These are phyloP conservation scores for Tolmerus cingulatus DNA, from an alignment of 2,888 invertebrate species.

Conservation along the genomic window DNA sequence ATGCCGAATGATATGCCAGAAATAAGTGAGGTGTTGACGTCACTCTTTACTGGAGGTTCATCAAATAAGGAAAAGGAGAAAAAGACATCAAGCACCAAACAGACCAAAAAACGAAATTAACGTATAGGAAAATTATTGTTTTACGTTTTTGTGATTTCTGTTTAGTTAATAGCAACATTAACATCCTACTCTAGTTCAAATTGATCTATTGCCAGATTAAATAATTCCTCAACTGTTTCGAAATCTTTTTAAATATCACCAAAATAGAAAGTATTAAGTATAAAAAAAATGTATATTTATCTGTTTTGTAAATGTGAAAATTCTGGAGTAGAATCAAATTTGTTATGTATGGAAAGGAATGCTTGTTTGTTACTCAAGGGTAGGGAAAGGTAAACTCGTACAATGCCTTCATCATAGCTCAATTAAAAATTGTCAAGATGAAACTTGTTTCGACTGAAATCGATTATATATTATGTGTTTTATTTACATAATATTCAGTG, in stretches of 20 bases:
- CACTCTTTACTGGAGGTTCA: slow-evolving; percentile 77
- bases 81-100: slow-evolving; percentile 54
- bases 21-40: slow-evolving; percentile 93
- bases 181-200: slow-evolving; percentile 29
- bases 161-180: slow-evolving; percentile 17
- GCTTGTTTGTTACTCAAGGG: background rate
- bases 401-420: background rate
- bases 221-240: background rate
- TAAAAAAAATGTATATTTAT: slow-evolving; percentile 8
- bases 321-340: slow-evolving; percentile 21
- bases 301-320: slow-evolving; percentile 21
- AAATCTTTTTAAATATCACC: slow-evolving; percentile 15
- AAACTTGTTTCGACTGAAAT: background rate
- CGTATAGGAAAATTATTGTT: slow-evolving; percentile 26
- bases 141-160: slow-evolving; percentile 6
- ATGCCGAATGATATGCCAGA: slow-evolving; percentile 90
- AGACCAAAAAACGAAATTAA: slow-evolving; percentile 62
- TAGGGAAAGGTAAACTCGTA: background rate
- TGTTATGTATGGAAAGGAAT: background rate
- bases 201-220: slow-evolving; percentile 19
- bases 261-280: background rate
- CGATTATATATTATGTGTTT: background rate
- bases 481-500: no score
- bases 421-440: background rate
- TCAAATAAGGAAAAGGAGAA: slow-evolving; percentile 59